Evolutionary conservation across 2,113 vertebrate species (phyloP).

Genomic region (Mesocricetus auratus): DNA sequence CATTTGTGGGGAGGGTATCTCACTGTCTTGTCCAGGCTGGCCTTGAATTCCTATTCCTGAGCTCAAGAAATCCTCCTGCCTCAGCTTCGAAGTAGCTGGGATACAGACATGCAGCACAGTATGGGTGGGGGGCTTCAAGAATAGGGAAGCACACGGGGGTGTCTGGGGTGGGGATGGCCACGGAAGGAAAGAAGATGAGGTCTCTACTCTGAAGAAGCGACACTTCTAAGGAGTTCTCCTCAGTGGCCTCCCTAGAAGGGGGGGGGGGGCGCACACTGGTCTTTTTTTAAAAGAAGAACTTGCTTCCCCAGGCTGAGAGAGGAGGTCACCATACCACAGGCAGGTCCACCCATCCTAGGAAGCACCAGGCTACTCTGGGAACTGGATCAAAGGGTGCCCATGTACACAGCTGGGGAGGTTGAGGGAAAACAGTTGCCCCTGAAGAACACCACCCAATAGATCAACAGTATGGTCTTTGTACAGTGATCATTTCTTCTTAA

Average conservation of each 20-base stretch:
- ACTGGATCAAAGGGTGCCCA: conserved; percentile 59
- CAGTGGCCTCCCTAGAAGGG: neutral
- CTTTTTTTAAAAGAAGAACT: neutral
- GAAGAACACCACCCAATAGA: neutral
- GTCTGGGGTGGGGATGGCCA: neutral
- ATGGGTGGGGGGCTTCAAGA: neutral
- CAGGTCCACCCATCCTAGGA: conserved; percentile 26
- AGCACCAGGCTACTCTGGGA: conserved; percentile 53
- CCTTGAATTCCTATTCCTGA: neutral
- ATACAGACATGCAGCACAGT: neutral
- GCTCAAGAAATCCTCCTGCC: neutral
- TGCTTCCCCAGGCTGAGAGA: neutral
- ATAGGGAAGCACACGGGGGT: neutral
- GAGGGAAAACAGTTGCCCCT: neutral
- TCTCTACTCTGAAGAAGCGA: neutral
- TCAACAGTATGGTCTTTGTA: neutral
- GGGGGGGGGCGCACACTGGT: too few species aligned
- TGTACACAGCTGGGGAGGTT: neutral
- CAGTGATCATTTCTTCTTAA: neutral
- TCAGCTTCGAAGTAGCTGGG: neutral
- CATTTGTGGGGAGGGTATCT: neutral
- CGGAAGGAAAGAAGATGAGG: neutral
- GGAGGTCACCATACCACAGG: neutral
- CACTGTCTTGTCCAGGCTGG: neutral
- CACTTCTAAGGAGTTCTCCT: neutral